Conservation (phyloP, 1,140 invertebrate genomes). For the Bombus huntii region DNA sequence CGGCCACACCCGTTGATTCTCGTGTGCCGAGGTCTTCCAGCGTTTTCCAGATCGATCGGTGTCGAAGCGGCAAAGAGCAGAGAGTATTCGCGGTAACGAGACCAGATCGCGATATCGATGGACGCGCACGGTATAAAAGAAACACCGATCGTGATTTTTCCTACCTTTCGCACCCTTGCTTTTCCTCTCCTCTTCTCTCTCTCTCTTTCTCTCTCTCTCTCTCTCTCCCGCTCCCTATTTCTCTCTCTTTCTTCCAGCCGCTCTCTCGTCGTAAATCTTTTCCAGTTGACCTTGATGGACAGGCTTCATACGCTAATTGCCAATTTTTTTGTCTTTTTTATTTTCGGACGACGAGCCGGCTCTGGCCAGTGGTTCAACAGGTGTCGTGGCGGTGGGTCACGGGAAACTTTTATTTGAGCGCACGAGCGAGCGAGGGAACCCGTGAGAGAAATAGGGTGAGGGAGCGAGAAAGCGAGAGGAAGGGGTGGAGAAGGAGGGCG, state of each 20-base stretch:
- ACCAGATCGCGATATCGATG: not conserved
- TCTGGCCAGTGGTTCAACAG: slow-evolving; percentile 79
- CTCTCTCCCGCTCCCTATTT: not conserved
- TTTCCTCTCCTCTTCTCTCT: not conserved
- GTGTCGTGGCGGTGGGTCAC: slow-evolving; percentile 78
- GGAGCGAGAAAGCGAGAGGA: slow-evolving; percentile 52
- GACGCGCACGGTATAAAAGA: not conserved
- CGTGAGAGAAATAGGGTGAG: slow-evolving; percentile 52
- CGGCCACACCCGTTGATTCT: not conserved
- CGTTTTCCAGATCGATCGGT: not conserved
- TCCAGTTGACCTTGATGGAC: slow-evolving; percentile 74
- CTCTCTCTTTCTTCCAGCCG: not conserved
- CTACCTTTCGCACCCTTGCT: not conserved
- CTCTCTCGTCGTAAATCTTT: slow-evolving; percentile 72
- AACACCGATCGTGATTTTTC: not conserved
- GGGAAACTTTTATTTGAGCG: slow-evolving; percentile 82
- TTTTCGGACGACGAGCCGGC: slow-evolving; percentile 63
- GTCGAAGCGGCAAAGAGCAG: not conserved
- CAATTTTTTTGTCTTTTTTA: slow-evolving; percentile 67
- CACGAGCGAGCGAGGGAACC: slow-evolving; percentile 47
- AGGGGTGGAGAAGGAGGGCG: slow-evolving; percentile 59
- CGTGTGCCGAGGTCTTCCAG: slow-evolving; percentile 23
- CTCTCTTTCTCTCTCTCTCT: not conserved
- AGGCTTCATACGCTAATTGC: slow-evolving; percentile 81
- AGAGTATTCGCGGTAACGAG: not conserved